Evolutionary conservation across 2,113 vertebrate genomes (phyloP), one percentile per base, ranked within the genome.

Genomic region (Nannospalax galili): DNA sequence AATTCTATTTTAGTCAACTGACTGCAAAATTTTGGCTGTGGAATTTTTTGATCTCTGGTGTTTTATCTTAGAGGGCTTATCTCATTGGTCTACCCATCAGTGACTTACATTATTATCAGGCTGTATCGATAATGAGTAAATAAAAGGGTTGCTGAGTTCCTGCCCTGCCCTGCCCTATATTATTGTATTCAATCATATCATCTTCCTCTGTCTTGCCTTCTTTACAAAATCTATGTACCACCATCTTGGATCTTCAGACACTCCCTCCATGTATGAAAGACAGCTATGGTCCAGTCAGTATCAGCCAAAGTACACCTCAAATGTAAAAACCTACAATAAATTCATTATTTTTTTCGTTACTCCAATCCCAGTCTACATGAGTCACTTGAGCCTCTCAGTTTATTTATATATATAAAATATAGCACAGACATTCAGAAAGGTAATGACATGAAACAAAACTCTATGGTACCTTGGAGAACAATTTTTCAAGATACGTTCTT

Each of bases 211-310:
- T 32, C 52, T 26, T 73, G 40, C n/a, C 0, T 40, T 88, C 48
- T 73, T 84, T 8, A 60, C 45, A 91, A 15, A 22, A 64, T 82
- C 67, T 42, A 7, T 37, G 32, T 4, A 3, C 11, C 48, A 74
- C 40, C 37, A 74, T 32, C 37, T 78, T 65, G 58, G 35, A 14
- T 74, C 37, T 92, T 86, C n/a, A 48, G 22, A 88, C 73, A 78
- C 60, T 45, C 24, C 42, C n/a, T 28, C 12, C 28, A 84, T 26
- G 9, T n/a, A 70, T 45, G 17, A 80, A 42, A 77, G 9, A 84
- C 17, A 40, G 26, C 3, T 1, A 37, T 1, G 3, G 0, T 2
- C 58, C 74, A 64, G 8, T 7, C 35, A 19, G 2, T 5, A 69
- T 48, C 20, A 37, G 5, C 22, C 48, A 40, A 77, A 5, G 30